These are phyloP conservation scores for Panulirus ornatus DNA, from an alignment of 1,140 invertebrate species.

Conservation along the genomic window DNA sequence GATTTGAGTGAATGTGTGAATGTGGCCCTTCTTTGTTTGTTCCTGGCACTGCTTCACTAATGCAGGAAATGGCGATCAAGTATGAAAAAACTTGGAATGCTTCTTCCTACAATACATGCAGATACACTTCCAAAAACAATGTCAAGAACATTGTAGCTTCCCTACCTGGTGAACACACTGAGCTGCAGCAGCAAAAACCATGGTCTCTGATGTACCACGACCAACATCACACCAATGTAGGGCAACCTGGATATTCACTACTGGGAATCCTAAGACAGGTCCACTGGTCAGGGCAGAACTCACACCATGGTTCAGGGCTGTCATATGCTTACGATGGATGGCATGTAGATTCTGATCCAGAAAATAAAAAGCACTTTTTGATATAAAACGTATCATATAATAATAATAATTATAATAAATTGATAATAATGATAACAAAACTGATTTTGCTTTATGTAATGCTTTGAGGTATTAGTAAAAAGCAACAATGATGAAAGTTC, in stretches of 20 bases:
- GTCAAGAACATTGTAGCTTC: not conserved
- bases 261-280: slow-evolving; percentile 80
- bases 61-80: too few relatives aligned
- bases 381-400: too few relatives aligned
- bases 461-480: too few relatives aligned
- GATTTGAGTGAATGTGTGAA: too few relatives aligned
- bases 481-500: too few relatives aligned
- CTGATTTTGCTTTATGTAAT: too few relatives aligned
- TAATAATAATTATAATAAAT: too few relatives aligned
- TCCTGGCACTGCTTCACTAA: too few relatives aligned
- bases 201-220: slow-evolving; percentile 86
- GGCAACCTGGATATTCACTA: slow-evolving; percentile 86
- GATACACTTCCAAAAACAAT: too few relatives aligned
- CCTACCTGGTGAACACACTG: slow-evolving; percentile 83
- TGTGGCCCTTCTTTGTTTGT: too few relatives aligned
- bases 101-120: not conserved
- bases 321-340: slow-evolving; percentile 78
- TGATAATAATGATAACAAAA: too few relatives aligned
- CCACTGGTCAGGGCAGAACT: slow-evolving; percentile 79
- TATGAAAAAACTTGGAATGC: too few relatives aligned
- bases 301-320: slow-evolving; percentile 80
- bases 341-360: slow-evolving; percentile 64
- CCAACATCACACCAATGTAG: slow-evolving; percentile 87
- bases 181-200: slow-evolving; percentile 87
- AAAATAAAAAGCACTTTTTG: not conserved